Percentiles rank a stretch among this genome's conserved stretches.
phyloP scores from a whole-genome alignment of 2,113 vertebrate species.

The Tamias sibiricus region DNA sequence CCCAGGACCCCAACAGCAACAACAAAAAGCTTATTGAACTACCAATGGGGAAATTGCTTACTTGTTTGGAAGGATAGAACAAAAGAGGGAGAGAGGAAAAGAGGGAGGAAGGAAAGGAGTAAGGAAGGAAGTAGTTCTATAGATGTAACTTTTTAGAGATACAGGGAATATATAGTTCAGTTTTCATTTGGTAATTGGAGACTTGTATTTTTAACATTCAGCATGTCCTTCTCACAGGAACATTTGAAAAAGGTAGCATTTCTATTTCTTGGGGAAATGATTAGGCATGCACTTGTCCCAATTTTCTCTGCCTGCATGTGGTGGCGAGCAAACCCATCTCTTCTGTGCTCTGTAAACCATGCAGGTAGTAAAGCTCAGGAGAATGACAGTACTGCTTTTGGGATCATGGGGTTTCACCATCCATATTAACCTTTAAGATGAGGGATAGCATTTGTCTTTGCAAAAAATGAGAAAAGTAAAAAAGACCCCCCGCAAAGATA shows the following conservation, averaged over 20 bases:
- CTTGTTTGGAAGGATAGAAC: neutral
- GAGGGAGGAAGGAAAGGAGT: no score
- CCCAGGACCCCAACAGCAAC: no score
- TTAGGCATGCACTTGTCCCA: constrained; percentile 80
- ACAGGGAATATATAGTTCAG: neutral
- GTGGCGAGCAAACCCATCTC: constrained; percentile 68
- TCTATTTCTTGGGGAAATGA: constrained; percentile 77
- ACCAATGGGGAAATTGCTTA: neutral
- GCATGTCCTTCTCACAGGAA: neutral
- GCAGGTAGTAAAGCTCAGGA: constrained; percentile 66
- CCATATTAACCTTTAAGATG: constrained; percentile 71
- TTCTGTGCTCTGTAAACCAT: constrained; percentile 68
- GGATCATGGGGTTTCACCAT: constrained; percentile 57
- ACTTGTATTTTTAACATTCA: neutral
- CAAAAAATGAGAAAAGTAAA: neutral
- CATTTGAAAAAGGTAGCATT: constrained; percentile 35
- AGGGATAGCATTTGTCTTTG: constrained; percentile 69
- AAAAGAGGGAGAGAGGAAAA: no score
- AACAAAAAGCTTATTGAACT: neutral
- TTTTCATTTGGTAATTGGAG: neutral
- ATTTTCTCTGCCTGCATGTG: constrained; percentile 80
- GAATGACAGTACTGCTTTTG: constrained; percentile 74
- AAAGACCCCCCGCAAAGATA: neutral
- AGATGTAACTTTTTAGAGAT: neutral
- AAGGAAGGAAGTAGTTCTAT: neutral